Evolutionary conservation across 2,113 vertebrate genomes (phyloP).

Genomic region (Balaenoptera acutorostrata): DNA sequence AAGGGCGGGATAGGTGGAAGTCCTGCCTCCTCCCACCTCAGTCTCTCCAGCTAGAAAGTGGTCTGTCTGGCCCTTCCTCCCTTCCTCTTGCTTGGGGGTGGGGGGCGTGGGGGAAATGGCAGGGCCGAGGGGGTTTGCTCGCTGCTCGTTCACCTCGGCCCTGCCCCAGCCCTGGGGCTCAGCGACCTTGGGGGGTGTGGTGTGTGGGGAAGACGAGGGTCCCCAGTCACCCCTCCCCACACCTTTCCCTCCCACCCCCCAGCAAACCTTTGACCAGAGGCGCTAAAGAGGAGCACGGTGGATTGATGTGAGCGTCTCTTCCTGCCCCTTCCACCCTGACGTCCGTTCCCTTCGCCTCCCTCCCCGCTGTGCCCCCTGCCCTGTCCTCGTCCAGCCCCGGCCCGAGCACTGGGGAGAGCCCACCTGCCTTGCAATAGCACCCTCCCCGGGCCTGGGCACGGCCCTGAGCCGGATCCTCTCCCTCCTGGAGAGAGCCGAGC

Average conservation of each 20-base stretch:
- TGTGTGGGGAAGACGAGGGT: slow-evolving; percentile 27
- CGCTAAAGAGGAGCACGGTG: slow-evolving; percentile 74
- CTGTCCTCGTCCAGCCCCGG: background rate
- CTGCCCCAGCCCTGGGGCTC: background rate
- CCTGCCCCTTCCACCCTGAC: background rate
- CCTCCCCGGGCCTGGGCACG: background rate
- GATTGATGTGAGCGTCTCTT: slow-evolving; percentile 71
- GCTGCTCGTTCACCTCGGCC: background rate
- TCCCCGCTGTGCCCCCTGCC: background rate
- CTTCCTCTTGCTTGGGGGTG: background rate
- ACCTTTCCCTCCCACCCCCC: slow-evolving; percentile 46
- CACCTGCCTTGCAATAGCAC: background rate
- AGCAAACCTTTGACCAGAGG: slow-evolving; percentile 78
- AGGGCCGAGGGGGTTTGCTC: background rate
- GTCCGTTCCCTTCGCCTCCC: background rate
- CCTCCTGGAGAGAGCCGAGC: background rate
- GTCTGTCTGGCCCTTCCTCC: background rate
- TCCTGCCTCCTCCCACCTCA: background rate
- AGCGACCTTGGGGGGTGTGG: background rate
- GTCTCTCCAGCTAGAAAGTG: background rate
- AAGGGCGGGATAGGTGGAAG: background rate
- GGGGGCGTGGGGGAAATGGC: background rate
- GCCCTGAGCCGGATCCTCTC: background rate
- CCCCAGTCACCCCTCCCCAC: slow-evolving; percentile 33
- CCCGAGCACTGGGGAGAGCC: background rate